Conservation (phyloP, 2,113 vertebrate species). For the Craseonycteris thonglongyai region DNA sequence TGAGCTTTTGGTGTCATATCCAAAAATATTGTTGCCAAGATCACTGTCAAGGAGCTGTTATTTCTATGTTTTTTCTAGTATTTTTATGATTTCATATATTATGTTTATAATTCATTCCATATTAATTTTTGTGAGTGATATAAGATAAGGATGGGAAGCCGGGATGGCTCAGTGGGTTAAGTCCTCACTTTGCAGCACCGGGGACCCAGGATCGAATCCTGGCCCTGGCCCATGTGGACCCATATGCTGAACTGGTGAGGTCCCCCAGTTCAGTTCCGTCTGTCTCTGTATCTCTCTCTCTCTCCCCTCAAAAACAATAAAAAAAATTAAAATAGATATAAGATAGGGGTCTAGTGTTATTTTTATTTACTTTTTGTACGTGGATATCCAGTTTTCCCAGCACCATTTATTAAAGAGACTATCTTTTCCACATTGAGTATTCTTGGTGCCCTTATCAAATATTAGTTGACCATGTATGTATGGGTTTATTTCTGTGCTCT, state of each 20-base stretch:
- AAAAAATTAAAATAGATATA: too few species aligned
- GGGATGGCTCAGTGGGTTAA: too few species aligned
- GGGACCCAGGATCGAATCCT: too few species aligned
- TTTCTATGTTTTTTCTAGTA: not conserved
- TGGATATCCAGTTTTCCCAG: not conserved
- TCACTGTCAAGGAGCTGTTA: not conserved
- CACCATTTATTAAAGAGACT: not conserved
- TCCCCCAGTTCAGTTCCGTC: too few species aligned
- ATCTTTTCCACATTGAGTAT: not conserved
- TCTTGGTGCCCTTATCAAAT: not conserved
- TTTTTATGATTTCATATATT: not conserved
- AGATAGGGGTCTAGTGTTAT: not conserved
- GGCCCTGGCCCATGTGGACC: too few species aligned
- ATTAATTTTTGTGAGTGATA: not conserved
- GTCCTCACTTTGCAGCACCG: too few species aligned
- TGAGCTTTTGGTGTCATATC: not conserved
- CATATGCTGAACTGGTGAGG: too few species aligned
- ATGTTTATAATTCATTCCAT: not conserved
- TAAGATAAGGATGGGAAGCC: not conserved
- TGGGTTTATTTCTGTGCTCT: not conserved
- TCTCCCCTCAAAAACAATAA: too few species aligned
- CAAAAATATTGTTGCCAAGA: not conserved
- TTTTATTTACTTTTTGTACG: not conserved
- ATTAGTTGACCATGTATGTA: not conserved
- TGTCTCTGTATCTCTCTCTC: too few species aligned